Evolutionary conservation across 2,113 vertebrate species (phyloP).

Genomic region (Alligator sinensis): DNA sequence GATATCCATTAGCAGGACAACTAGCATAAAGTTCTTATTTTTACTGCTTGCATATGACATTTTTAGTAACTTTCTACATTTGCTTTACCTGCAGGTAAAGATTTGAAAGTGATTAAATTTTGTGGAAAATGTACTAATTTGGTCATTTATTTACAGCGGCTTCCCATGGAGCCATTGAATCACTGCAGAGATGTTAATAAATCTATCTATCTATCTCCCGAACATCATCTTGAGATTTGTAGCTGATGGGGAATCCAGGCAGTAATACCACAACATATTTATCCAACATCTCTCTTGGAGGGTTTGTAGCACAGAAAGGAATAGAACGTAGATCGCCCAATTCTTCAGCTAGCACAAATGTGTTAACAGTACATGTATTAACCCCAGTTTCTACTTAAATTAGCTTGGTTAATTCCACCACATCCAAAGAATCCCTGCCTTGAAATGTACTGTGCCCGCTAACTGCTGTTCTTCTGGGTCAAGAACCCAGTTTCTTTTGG

Average conservation of each 20-base stretch:
- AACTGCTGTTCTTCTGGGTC: neutral
- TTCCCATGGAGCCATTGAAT: neutral
- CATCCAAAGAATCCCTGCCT: too few relatives aligned
- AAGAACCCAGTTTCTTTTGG: neutral
- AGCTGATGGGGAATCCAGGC: neutral
- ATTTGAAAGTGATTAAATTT: neutral
- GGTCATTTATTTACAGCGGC: neutral
- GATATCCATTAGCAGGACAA: neutral
- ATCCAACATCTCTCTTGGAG: neutral
- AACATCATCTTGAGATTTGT: neutral
- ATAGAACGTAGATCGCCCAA: too few relatives aligned
- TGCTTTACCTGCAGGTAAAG: neutral
- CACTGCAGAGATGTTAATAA: neutral
- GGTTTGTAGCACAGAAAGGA: neutral
- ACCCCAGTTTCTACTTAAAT: too few relatives aligned
- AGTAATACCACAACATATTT: neutral
- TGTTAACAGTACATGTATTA: too few relatives aligned
- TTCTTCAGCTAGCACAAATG: too few relatives aligned
- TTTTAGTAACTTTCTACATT: neutral
- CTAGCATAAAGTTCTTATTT: neutral
- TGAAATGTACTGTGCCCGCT: too few relatives aligned
- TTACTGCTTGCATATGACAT: neutral
- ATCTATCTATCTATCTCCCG: neutral
- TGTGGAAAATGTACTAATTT: neutral
- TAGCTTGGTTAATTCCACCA: too few relatives aligned